phyloP scores from a whole-genome alignment of 2,888 invertebrate species.

The Mechanitis messenoides region DNA sequence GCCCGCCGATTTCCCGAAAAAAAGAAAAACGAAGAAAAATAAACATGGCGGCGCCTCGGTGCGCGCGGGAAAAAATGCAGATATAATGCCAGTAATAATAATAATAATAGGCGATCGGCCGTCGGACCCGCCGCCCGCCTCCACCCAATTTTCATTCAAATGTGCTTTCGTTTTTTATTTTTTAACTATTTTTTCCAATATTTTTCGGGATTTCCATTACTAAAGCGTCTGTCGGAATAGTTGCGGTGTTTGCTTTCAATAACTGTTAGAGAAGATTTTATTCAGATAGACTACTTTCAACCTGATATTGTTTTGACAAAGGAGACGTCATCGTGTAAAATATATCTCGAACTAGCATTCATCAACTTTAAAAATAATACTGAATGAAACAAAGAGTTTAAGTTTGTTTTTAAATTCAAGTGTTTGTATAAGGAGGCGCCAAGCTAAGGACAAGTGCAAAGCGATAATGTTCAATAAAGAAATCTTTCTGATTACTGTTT shows the following conservation, averaged over 20 bases:
- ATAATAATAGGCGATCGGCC: conserved; percentile 74
- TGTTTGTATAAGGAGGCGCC: too few species aligned
- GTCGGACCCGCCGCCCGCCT: conserved; percentile 53
- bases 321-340: not conserved
- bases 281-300: conserved; percentile 15
- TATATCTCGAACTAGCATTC: not conserved
- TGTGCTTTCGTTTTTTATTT: conserved; percentile 49
- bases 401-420: too few species aligned
- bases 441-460: too few species aligned
- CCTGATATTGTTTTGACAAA: not conserved
- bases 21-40: conserved; percentile 68
- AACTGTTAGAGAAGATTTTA: conserved; percentile 39
- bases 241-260: conserved; percentile 47
- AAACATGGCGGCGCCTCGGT: conserved; percentile 62
- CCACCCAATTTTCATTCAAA: conserved; percentile 75
- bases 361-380: too few species aligned
- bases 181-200: conserved; percentile 68
- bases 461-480: too few species aligned
- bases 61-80: conserved; percentile 75
- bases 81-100: conserved; percentile 76
- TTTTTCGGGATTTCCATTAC: conserved; percentile 74
- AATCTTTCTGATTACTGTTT: too few species aligned
- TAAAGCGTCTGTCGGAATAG: conserved; percentile 60
- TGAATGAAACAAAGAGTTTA: too few species aligned
- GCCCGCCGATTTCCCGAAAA: conserved; percentile 65